phyloP scores from a whole-genome alignment of 37 sponge, comb jelly and placozoan genomes.

The Mnemiopsis leidyi region DNA sequence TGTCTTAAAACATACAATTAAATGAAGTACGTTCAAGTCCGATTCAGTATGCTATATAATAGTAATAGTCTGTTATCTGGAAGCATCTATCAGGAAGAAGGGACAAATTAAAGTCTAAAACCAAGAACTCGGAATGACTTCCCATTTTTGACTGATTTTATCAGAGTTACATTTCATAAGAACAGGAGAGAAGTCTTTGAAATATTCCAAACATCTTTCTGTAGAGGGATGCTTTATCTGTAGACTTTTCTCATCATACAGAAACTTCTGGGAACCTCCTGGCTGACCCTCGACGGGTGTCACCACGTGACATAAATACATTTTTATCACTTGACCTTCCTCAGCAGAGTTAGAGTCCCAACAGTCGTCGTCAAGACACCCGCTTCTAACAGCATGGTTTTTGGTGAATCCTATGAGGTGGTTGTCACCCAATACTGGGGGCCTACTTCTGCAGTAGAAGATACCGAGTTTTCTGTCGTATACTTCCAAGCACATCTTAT shows the following conservation, averaged over 20 bases:
- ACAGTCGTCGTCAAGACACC: background rate
- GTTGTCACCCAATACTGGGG: background rate
- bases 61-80: too few species aligned
- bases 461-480: background rate
- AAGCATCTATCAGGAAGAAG: too few species aligned
- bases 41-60: too few species aligned
- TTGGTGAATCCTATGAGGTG: background rate
- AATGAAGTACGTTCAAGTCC: too few species aligned
- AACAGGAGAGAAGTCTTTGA: background rate
- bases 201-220: background rate
- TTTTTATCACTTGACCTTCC: background rate
- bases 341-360: background rate
- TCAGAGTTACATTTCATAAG: background rate
- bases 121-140: background rate
- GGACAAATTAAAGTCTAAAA: too few species aligned
- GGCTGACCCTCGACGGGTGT: background rate
- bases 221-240: background rate
- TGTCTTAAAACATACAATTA: too few species aligned
- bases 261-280: background rate
- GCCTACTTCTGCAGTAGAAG: background rate
- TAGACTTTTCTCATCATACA: background rate
- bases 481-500: background rate
- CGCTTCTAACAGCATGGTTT: background rate
- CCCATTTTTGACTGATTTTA: background rate
- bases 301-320: background rate